Percentiles rank a stretch among this genome's conserved stretches.
Evolutionary conservation across 2,888 invertebrate species (phyloP).

Genomic region (Eilema griseolum): DNA sequence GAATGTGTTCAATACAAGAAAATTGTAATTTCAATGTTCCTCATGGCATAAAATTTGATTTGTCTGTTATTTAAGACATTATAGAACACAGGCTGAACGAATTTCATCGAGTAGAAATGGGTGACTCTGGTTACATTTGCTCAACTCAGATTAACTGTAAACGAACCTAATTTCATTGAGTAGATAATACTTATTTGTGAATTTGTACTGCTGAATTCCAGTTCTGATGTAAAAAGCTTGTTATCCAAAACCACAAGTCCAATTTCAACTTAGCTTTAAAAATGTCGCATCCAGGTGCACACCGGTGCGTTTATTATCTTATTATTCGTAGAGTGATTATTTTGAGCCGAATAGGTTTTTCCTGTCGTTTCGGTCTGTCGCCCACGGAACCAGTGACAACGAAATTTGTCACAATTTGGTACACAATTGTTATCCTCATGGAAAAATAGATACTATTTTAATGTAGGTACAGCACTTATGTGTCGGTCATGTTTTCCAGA

Average conservation of each 20-base stretch:
- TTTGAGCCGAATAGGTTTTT: slow-evolving; percentile 64
- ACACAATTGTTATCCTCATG: slow-evolving; percentile 20
- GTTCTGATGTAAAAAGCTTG: neutral
- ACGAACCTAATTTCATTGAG: neutral
- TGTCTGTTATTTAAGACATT: neutral
- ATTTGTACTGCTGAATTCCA: neutral
- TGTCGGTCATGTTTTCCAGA: neutral
- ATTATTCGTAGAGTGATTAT: slow-evolving; percentile 34
- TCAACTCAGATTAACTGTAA: neutral
- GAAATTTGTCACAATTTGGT: slow-evolving; percentile 63
- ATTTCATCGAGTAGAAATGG: neutral
- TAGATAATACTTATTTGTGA: neutral
- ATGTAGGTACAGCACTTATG: too few relatives aligned
- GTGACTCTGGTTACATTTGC: neutral
- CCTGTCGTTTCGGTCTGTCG: slow-evolving; percentile 69
- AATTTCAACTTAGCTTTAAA: slow-evolving; percentile 23
- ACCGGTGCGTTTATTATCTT: slow-evolving; percentile 34
- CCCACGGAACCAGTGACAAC: slow-evolving; percentile 70
- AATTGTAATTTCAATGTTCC: neutral
- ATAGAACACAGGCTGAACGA: neutral
- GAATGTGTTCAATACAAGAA: slow-evolving; percentile 6
- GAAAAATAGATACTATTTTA: slow-evolving; percentile 19
- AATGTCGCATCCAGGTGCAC: slow-evolving; percentile 40
- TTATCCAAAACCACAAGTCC: slow-evolving; percentile 12
- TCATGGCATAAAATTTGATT: neutral